Evolutionary conservation across 1,140 invertebrate genomes (phyloP).

Genomic region (Dendrolimus kikuchii): DNA sequence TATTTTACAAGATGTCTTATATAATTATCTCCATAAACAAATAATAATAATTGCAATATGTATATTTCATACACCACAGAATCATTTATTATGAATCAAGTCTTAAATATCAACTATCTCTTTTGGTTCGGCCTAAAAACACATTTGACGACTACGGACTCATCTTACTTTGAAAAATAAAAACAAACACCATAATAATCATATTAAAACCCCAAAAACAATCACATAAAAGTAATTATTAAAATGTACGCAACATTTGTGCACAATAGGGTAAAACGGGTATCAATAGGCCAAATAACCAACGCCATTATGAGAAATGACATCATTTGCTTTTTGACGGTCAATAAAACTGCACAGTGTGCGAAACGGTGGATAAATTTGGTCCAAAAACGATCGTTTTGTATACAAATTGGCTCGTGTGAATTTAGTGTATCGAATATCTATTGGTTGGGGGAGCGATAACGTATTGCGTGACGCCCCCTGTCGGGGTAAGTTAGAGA

Average conservation of each 20-base stretch:
- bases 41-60: too few relatives aligned
- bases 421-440: constrained; percentile 65
- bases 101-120: too few relatives aligned
- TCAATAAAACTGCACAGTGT: constrained; percentile 38
- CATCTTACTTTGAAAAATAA: not conserved
- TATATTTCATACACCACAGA: too few relatives aligned
- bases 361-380: constrained; percentile 17
- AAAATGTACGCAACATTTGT: too few relatives aligned
- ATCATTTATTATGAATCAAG: too few relatives aligned
- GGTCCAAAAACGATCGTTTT: constrained; percentile 40
- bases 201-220: constrained; percentile 4
- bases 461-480: constrained; percentile 31
- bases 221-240: not conserved
- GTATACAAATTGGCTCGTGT: constrained; percentile 56
- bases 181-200: not conserved
- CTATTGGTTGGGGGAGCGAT: constrained; percentile 41
- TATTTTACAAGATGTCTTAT: too few relatives aligned
- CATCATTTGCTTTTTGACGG: constrained; percentile 23
- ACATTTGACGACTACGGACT: too few relatives aligned
- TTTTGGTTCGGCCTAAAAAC: too few relatives aligned
- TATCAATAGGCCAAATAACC: constrained; percentile 3
- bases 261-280: too few relatives aligned
- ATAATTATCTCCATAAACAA: too few relatives aligned
- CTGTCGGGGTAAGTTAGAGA: constrained; percentile 7
- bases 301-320: constrained; percentile 5